phyloP scores from a whole-genome alignment of 2,113 vertebrate genomes.

The Bos indicus region DNA sequence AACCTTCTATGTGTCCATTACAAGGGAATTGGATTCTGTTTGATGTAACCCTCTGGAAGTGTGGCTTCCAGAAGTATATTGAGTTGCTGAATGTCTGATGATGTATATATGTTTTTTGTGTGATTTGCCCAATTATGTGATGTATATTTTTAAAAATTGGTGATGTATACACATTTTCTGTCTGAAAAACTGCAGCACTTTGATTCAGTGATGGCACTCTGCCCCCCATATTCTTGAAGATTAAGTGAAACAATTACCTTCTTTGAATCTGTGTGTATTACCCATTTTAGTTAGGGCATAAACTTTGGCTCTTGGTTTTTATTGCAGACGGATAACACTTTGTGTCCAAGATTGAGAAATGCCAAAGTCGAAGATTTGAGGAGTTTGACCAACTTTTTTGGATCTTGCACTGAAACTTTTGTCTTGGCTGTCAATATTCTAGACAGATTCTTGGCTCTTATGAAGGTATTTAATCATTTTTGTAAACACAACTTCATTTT shows the following conservation, averaged over 20 bases:
- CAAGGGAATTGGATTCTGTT: not conserved
- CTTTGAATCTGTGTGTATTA: not conserved
- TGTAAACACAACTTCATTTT: not conserved
- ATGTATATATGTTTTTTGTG: not conserved
- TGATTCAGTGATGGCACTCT: not conserved
- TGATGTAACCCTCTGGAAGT: not conserved
- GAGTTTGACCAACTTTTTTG: conserved; percentile 96
- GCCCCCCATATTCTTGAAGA: not conserved
- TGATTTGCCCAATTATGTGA: not conserved
- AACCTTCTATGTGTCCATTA: not conserved
- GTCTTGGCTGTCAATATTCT: conserved; percentile 96
- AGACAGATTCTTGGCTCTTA: conserved; percentile 96
- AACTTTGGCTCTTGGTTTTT: conserved; percentile 37
- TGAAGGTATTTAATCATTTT: conserved; percentile 86
- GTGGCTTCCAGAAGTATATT: no score
- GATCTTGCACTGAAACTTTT: conserved; percentile 95
- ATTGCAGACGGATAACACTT: conserved; percentile 84
- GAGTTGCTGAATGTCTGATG: not conserved
- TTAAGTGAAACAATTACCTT: not conserved
- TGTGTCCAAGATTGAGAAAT: conserved; percentile 92
- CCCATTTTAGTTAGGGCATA: not conserved
- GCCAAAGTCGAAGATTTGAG: conserved; percentile 95
- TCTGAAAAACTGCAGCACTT: not conserved
- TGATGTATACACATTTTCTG: not conserved
- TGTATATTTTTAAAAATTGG: not conserved